Evolutionary conservation across 2,888 invertebrate genomes (phyloP), one percentile per base, ranked within the genome.

Genomic region (Spilarctia lutea): DNA sequence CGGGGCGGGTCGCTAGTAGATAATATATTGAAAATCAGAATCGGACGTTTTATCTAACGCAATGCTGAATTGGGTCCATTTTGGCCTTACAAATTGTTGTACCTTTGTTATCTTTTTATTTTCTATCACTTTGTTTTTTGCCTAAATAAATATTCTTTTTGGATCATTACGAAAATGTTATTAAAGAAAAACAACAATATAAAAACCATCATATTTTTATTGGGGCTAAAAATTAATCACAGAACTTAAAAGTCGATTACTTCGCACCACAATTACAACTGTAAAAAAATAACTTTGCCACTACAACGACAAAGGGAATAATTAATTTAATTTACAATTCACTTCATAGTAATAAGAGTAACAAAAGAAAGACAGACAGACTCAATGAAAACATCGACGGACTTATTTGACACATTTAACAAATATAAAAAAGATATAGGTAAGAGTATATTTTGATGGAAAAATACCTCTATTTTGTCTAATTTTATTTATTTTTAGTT

Each of bases 201-300:
- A 75, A 75, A 79, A 80, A 78, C 68, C 60, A 74, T 69, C 75
- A 81, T 79, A 79, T 75, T 80, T 86, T 84, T 83, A 85, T 82
- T 85, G 76, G 76, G 81, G 79, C 85, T 79, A 80, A 75, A 81
- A 79, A 84, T 68, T 71, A 86, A 83, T 83, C 81, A 85, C 79
- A 84, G 84, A 86, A 86, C 85, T 75, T 74, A 86, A 85, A 81
- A 80, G 45, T 42, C 70, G 78, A 80, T 73, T 69, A 70, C 76
- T 77, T 73, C 73, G 85, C 84, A 82, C 77, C 81, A 52, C 71
- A 71, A 76, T 73, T 79, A 75, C 75, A 81, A 56, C 63, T 30
- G 75, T 63, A 69, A 74, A 81, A 35, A 35, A 78, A 81, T 70
- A 70, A 75, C 79, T 76, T 60, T 13, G 60, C 76, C 76, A 79